Base-by-base conservation (phyloP, 1,140 invertebrate species). In the Polyergus mexicanus region DNA sequence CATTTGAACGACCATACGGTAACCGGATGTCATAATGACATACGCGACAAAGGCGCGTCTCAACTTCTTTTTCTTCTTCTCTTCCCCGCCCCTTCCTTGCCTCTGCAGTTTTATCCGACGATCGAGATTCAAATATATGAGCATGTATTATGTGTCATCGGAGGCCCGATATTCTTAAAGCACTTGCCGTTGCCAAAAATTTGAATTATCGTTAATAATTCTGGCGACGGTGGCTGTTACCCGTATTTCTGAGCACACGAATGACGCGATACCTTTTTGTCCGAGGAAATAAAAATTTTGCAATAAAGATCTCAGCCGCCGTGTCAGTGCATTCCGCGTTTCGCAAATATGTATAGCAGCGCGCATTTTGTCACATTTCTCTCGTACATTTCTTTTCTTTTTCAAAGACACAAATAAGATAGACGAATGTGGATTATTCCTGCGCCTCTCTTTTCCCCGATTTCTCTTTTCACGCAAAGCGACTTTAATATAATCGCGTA, bases 21-120 rank as follows among this genome's bases (percentile, higher is more conserved):
- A 86, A 90, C 89, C 88, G 89, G 84, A 90, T 86, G 84, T 90
- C 86, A 84, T 90, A 90, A 90, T 77, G 86, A 90, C 86, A 88
- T 80, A 84, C 74, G n/a, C 88, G 86, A 90, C 89, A 90, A 90
- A 90, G 88, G 88, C 76, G 56, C 88, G 41, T 51, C 83, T 58
- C 41, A 47, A 62, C 62, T 68, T 78, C 71, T 75, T 68, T 28
- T 72, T 54, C 44, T 63, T 51, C 65, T 38, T 38, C 66, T 71
- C 66, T 47, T 80, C n/a, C 13, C 19, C 41, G 44, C 41, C n/a
- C 54, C 62, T n/a, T n/a, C n/a, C 47, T 74, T n/a, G 71, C 28
- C 58, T 62, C 56, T 32, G 56, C 22, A 62, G 68, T 74, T 89
- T 35, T 85, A 85, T 75, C 66, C 65, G 10, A n/a, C n/a, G n/a